These are phyloP conservation scores for Panagrolaimus sp. DNA, from an alignment of 1,140 invertebrate species.

Conservation along the genomic window DNA sequence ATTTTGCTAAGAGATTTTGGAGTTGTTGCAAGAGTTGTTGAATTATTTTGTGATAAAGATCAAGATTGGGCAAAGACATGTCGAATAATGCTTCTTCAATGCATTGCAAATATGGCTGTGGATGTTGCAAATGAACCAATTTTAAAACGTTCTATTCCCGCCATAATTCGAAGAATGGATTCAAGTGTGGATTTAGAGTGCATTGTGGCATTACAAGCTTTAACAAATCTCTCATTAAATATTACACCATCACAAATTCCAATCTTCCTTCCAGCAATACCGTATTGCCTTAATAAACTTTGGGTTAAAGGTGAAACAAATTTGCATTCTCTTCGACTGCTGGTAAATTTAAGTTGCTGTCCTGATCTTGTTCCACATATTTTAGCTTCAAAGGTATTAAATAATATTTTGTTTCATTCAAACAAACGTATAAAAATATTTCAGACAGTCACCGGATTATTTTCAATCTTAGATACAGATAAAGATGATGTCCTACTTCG, in stretches of 20 bases:
- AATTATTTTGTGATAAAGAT: constrained; percentile 35
- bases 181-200: constrained; percentile 47
- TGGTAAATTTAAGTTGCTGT: constrained; percentile 69
- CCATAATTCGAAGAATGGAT: constrained; percentile 32
- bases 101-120: constrained; percentile 51
- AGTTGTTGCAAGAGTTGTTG: constrained; percentile 40
- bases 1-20: constrained; percentile 38
- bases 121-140: constrained; percentile 42
- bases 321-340: constrained; percentile 66
- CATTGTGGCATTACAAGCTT: constrained; percentile 48
- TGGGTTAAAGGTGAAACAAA: constrained; percentile 53
- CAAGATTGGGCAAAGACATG: constrained; percentile 44
- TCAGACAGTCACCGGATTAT: constrained; percentile 42
- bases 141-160: constrained; percentile 29
- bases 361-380: constrained; percentile 67
- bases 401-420: not conserved
- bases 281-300: constrained; percentile 36
- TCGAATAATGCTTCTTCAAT: constrained; percentile 46
- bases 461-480: constrained; percentile 47
- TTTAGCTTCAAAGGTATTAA: constrained; percentile 68
- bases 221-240: constrained; percentile 47
- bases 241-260: constrained; percentile 38
- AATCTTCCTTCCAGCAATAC: constrained; percentile 41
- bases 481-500: constrained; percentile 44
- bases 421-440: constrained; percentile 16